phyloP scores from a whole-genome alignment of 2,888 invertebrate species.

The Epirrhoe tristata region DNA sequence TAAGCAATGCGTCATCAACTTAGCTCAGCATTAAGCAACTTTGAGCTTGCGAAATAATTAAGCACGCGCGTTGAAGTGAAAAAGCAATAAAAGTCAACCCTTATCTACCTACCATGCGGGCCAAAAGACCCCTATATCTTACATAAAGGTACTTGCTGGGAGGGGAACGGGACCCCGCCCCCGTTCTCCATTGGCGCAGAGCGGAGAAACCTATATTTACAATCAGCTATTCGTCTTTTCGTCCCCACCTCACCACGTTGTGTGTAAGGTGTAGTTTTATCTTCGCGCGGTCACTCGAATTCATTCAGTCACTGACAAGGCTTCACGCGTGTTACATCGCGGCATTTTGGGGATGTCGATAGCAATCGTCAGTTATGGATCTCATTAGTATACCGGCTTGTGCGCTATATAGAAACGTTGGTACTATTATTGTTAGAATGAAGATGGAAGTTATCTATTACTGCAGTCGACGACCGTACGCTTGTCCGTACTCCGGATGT shows the following conservation, averaged over 20 bases:
- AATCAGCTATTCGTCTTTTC: conserved; percentile 64
- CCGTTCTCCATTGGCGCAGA: conserved; percentile 65
- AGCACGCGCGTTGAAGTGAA: conserved; percentile 42
- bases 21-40: not conserved
- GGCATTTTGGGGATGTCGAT: conserved; percentile 74
- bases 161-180: conserved; percentile 59
- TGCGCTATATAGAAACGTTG: conserved; percentile 69
- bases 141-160: conserved; percentile 67
- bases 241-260: conserved; percentile 71
- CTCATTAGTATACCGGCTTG: conserved; percentile 71
- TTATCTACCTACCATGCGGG: conserved; percentile 58
- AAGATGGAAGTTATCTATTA: conserved; percentile 65
- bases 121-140: conserved; percentile 55
- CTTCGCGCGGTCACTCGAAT: conserved; percentile 74
- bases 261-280: conserved; percentile 63
- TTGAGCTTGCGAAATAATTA: conserved; percentile 33
- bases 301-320: conserved; percentile 80
- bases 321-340: conserved; percentile 77
- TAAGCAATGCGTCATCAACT: not conserved
- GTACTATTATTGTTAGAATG: conserved; percentile 75
- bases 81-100: conserved; percentile 61
- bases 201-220: conserved; percentile 53
- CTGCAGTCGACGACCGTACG: conserved; percentile 53
- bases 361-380: conserved; percentile 75
- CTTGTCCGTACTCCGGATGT: conserved; percentile 62